These are phyloP conservation scores for Gastrophryne carolinensis DNA, from an alignment of 2,797 vertebrate species.

Conservation along the genomic window DNA sequence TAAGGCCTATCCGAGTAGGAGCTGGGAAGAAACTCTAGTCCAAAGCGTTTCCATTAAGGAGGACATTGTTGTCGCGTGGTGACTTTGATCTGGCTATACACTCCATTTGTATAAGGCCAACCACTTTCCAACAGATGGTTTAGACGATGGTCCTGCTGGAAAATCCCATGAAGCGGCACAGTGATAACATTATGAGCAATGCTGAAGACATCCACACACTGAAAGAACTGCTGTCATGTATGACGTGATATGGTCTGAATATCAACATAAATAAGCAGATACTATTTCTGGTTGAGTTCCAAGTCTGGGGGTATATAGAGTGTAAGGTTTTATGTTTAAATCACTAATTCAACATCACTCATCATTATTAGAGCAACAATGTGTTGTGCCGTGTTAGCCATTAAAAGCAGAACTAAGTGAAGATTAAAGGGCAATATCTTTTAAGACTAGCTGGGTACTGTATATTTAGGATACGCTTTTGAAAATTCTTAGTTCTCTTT, in stretches of 20 bases:
- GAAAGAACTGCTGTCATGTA: neutral
- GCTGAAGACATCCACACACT: neutral
- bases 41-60: conserved; percentile 25
- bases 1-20: conserved; percentile 1
- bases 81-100: conserved; percentile 26
- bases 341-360: too few relatives aligned
- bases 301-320: neutral
- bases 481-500: too few relatives aligned
- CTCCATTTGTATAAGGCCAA: conserved; percentile 34
- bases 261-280: neutral
- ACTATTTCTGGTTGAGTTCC: neutral
- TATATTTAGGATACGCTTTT: too few relatives aligned
- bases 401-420: too few relatives aligned
- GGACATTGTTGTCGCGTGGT: neutral
- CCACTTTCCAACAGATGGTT: conserved; percentile 38
- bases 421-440: too few relatives aligned
- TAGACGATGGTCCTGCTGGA: conserved; percentile 9
- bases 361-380: too few relatives aligned
- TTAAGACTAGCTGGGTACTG: too few relatives aligned
- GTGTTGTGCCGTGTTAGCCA: too few relatives aligned
- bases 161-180: neutral
- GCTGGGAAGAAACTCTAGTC: conserved; percentile 9
- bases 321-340: neutral
- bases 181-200: neutral
- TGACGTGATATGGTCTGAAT: neutral